Conservation (phyloP, 2,113 vertebrate genomes). For the Hydrolagus affinis region DNA sequence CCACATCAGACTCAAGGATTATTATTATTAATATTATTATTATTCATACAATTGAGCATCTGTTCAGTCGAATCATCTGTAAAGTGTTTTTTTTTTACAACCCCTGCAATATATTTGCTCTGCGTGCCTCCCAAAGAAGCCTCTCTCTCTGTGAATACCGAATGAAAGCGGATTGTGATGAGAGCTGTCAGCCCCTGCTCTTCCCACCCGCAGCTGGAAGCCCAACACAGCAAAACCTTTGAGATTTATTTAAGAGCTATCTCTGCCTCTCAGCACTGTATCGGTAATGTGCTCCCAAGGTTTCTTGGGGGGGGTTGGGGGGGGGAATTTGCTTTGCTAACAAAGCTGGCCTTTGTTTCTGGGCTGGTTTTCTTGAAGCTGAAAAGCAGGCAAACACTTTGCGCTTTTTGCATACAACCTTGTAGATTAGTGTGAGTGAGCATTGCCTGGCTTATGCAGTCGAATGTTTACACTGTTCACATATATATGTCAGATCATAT, state of each 20-base stretch:
- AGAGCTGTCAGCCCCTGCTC: slow-evolving; percentile 5
- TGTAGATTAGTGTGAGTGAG: neutral
- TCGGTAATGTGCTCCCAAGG: slow-evolving; percentile 11
- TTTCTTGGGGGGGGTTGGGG: too few relatives aligned
- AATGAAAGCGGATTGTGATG: slow-evolving; percentile 14
- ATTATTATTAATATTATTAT: too few relatives aligned
- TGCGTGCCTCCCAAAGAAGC: neutral
- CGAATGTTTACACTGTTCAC: too few relatives aligned
- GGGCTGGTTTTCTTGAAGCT: neutral
- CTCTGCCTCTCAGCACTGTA: neutral
- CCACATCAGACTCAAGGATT: too few relatives aligned
- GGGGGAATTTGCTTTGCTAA: slow-evolving; percentile 12
- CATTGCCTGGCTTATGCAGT: neutral
- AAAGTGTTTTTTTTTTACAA: neutral
- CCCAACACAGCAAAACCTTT: slow-evolving; percentile 15
- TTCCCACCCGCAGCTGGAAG: slow-evolving; percentile 26
- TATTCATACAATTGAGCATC: too few relatives aligned
- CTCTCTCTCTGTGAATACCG: neutral
- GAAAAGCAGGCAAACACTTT: neutral
- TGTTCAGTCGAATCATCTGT: neutral
- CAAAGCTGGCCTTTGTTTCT: neutral
- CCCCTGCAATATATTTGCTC: neutral
- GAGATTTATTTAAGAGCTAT: slow-evolving; percentile 16
- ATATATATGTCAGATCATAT: neutral
- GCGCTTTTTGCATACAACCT: neutral